Base-by-base conservation (phyloP, 2,888 invertebrate genomes). In the Phaonia tiefii region DNA sequence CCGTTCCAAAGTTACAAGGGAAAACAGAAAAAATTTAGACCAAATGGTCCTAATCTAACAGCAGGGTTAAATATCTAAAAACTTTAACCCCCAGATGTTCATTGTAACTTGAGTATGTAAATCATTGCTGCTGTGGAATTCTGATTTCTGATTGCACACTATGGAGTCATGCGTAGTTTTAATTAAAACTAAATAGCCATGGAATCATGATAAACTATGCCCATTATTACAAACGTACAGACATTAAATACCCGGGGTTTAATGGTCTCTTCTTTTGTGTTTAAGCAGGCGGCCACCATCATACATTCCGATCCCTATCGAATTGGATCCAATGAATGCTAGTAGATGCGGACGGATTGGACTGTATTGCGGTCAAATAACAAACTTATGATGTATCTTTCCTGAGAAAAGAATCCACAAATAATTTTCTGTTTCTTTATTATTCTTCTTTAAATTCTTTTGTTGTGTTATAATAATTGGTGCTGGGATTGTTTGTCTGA, bases 111-210 rank as follows among this genome's bases (percentile, higher is more conserved):
- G 25, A 54, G 1, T 54, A 22, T 5, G 25, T 54, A 54, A 54
- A 54, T 25, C 54, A 10, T 54, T 25, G 25, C 25, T 13, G 44
- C 25, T 13, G 4, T 31, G 31, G 31, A 31, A 31, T 31, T 31
- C 4, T 31, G 31, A 31, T 8, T 31, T 31, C 8, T 5, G 31
- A 31, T 31, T 31, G 31, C 31, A 31, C 31, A 5, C 31, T 31
- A 31, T 54, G 54, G 65, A 76, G 2, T 37, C 42, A 76, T 70
- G 13, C 13, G 25, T 54, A 71, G 56, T 56, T 71, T 76, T 58
- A 78, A 73, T 69, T 78, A 54, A 67, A 78, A 42, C 54, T n/a
- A 78, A 54, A 78, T 69, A 46, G 31, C 63, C 63, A 78, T 74
- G 69, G 63, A 78, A 74, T 20, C 20, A 63, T 42, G 72, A 63